Base-by-base conservation (phyloP, 2,113 vertebrate species). In the Sterna hirundo region DNA sequence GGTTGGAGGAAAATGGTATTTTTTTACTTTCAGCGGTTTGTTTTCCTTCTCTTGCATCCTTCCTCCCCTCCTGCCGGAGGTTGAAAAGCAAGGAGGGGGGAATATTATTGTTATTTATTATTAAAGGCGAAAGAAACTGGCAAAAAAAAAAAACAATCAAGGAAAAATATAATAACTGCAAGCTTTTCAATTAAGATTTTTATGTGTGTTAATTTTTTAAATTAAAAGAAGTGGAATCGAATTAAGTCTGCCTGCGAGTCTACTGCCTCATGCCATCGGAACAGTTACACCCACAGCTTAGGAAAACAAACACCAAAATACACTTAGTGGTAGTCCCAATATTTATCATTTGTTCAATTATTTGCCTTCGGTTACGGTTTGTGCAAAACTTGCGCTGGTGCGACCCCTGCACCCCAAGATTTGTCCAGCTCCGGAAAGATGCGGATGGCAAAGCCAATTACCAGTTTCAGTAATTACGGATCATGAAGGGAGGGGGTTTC, bases 371-470 rank as follows among this genome's bases (percentile, higher is more conserved):
- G 9, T 7, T 17, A 38, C 17, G 20, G 27, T 19, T 85, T 13
- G 34, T 36, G 36, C 40, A 32, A 16, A 19, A 10, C 52, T 21
- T 3, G 20, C 30, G 1, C 44, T 6, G 38, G 19, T 4, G 44
- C 8, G 47, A 15, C 9, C 13, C 29, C 17, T 2, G 17, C 22
- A 30, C 38, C 6, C 0, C 0, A 1, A 13, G 44, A 9, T 12
- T 30, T 32, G 15, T 16, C 61, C 58, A 9, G 20, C 22, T 54
- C 6, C 0, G 2, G 49, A 19, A 23, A 15, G 57, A 32, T 6
- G 16, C 1, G 0, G 23, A 13, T 5, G 23, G 34, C 44, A 91
- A 83, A 86, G 18, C 11, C 44, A 17, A 14, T 19, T 26, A 12
- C 9, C 2, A 4, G n/a, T 34, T 22, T 38, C 36, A 22, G 30